Percentiles rank a stretch among this genome's conserved stretches.
Evolutionary conservation across 2,797 vertebrate genomes (phyloP).

Genomic region (Myotis planiceps): DNA sequence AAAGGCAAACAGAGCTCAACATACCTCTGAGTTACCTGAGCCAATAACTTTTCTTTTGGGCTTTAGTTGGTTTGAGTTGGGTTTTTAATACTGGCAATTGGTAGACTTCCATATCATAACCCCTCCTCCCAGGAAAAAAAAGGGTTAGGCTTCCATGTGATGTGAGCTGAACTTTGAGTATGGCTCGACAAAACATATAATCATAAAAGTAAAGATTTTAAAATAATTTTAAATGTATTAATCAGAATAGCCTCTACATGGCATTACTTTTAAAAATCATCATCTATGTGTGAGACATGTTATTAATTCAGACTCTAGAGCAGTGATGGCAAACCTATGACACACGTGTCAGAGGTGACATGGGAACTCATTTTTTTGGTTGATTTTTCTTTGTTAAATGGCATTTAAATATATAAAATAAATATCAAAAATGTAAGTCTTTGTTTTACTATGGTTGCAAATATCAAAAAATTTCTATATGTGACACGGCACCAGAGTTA

Average conservation of each 20-base stretch:
- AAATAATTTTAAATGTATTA: not conserved
- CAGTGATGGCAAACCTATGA: no score
- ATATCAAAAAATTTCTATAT: no score
- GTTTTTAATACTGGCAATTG: not conserved
- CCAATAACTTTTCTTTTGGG: not conserved
- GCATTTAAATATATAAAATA: no score
- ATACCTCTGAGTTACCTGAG: not conserved
- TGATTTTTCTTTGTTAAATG: no score
- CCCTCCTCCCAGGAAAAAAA: not conserved
- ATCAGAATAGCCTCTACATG: not conserved
- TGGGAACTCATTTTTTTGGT: no score
- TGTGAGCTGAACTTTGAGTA: constrained; percentile 7
- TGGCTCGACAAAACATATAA: constrained; percentile 21
- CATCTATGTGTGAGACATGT: not conserved
- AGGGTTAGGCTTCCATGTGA: not conserved
- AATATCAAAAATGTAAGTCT: no score
- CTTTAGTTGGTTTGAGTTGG: not conserved
- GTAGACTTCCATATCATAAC: not conserved
- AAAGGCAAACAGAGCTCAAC: not conserved
- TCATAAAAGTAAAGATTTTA: constrained; percentile 48
- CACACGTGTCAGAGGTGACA: no score
- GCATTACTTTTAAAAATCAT: not conserved
- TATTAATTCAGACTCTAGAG: not conserved
- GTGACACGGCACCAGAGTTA: no score
- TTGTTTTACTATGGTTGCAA: no score